Percentiles rank a stretch among this genome's conserved stretches.
Evolutionary conservation across 2,797 vertebrate species (phyloP).

Genomic region (Danio choprae): DNA sequence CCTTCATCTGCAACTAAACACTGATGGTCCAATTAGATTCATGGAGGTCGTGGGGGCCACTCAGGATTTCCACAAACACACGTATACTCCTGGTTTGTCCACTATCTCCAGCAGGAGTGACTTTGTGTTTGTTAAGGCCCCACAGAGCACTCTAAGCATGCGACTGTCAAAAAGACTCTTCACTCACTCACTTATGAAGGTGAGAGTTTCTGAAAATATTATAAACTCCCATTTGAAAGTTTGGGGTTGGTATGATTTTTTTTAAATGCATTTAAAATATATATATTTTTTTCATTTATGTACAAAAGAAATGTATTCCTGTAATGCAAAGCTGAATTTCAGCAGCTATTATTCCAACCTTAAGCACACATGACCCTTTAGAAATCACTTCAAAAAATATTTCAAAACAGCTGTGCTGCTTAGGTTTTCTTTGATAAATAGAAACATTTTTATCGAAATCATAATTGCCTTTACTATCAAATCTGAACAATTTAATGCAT

Average conservation of each 20-base stretch:
- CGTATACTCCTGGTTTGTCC: slow-evolving; percentile 79
- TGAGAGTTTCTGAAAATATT: slow-evolving; percentile 42
- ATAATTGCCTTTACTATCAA: not conserved
- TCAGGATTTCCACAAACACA: slow-evolving; percentile 72
- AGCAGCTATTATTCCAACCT: not conserved
- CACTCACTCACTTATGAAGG: slow-evolving; percentile 53
- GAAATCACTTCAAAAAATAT: not conserved
- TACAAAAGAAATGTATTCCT: not conserved
- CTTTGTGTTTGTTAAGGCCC: slow-evolving; percentile 78
- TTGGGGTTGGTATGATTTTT: not conserved
- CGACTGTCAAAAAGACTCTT: slow-evolving; percentile 58
- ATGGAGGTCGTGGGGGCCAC: slow-evolving; percentile 82
- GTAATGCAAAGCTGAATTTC: not conserved
- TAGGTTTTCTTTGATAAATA: not conserved
- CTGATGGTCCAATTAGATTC: slow-evolving; percentile 83
- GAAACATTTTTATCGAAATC: not conserved
- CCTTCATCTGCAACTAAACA: slow-evolving; percentile 78
- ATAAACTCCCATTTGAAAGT: not conserved
- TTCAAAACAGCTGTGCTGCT: not conserved
- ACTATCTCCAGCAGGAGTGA: slow-evolving; percentile 79
- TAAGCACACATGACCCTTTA: not conserved
- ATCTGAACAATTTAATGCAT: not conserved
- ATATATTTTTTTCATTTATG: not conserved
- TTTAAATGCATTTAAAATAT: not conserved
- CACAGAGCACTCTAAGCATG: slow-evolving; percentile 55